phyloP scores from a whole-genome alignment of 1,140 invertebrate species.

The Globodera ellingtonae region DNA sequence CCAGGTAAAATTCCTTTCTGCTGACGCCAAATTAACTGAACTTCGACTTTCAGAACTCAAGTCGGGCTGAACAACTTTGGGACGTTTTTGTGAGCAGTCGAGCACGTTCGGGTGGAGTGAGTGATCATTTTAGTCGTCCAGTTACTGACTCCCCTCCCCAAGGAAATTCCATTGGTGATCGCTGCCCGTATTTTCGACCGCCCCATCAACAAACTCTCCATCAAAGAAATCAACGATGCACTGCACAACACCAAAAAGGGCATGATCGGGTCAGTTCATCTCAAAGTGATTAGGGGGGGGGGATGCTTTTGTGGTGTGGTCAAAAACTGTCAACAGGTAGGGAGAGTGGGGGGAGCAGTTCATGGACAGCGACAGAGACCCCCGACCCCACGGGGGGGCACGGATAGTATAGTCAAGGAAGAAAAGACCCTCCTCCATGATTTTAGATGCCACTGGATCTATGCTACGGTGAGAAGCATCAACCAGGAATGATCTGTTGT shows the following conservation, averaged over 20 bases:
- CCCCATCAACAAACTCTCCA: conserved; percentile 49
- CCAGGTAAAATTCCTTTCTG: conserved; percentile 45
- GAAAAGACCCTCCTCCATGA: not conserved
- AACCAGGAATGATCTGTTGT: not conserved
- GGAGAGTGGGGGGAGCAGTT: no score
- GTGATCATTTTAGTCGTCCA: conserved; percentile 24
- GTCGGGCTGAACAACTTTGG: conserved; percentile 61
- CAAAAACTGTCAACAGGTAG: no score
- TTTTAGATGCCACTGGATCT: conserved; percentile 42
- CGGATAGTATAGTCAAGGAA: no score
- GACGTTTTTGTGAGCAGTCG: conserved; percentile 63
- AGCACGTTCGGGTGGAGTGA: conserved; percentile 62
- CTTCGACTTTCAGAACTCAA: conserved; percentile 54
- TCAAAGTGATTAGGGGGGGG: no score
- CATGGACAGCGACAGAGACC: no score
- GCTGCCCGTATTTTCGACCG: conserved; percentile 51
- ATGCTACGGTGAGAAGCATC: conserved; percentile 41
- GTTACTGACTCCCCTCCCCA: not conserved
- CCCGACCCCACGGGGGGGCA: no score
- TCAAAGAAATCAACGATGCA: conserved; percentile 49
- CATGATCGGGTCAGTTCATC: conserved; percentile 43
- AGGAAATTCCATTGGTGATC: conserved; percentile 52
- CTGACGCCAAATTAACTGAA: conserved; percentile 24
- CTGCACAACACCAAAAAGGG: conserved; percentile 49
- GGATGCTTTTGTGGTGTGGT: no score